Evolutionary conservation across 2,797 vertebrate species (phyloP), one percentile per base, ranked within the genome.

Genomic region (Acomys russatus): DNA sequence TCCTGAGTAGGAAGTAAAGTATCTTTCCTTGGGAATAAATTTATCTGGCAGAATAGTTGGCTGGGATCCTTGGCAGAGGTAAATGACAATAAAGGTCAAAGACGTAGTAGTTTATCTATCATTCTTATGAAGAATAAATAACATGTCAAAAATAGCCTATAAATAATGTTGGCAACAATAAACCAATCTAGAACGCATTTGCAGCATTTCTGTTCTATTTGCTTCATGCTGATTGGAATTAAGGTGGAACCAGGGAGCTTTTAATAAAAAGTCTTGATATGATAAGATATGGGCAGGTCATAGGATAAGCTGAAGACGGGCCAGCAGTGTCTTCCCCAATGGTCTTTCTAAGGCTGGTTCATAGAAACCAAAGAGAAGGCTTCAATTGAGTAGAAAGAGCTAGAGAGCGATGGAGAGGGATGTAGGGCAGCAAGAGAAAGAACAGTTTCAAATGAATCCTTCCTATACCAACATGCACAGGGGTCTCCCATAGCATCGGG

Each of bases 71-170:
- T 73, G n/a, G 11, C 7, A 25, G 11, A 44, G 59, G 3, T 59
- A 74, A 74, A 25, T 63, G 11, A 84, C n/a, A 70, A 82, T 28
- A 88, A 79, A 95, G 8, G 63, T 94, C n/a, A 68, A 92, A 92
- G 71, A 11, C 66, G 1, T 80, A 56, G 25, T 20, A 17, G 68
- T 74, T 90, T 30, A 23, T 78, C 35, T 88, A 30, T 85, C 11
- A 25, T 85, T 87, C 18, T 77, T 91, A 83, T 80, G 82, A 90
- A 77, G 22, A 64, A 82, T 12, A 9, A 64, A 82, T 12, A 9
- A 3, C 59, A 25, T 68, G 10, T 83, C 51, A 76, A 82, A 76
- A 85, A 71, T 28, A 25, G 14, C 9, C 77, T 92, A 22, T 54
- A 86, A 61, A 23, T 61, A 38, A 38, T 61, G 8, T 49, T 91